Conservation (phyloP, 1,140 invertebrate species). For the Drosophila melanogaster region DNA sequence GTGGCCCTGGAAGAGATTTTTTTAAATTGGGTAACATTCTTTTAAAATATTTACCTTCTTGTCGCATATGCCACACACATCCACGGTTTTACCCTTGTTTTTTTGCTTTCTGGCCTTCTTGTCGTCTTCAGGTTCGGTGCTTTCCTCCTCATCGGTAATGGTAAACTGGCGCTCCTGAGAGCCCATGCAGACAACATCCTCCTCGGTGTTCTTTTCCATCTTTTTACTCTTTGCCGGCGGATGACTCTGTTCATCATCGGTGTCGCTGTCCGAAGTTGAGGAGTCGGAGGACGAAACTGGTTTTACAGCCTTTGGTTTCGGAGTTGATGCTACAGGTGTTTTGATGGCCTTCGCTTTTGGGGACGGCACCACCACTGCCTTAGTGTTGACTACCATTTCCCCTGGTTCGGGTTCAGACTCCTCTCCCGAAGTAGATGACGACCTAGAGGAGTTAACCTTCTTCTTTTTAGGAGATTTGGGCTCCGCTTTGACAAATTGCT, state of each 20-base stretch:
- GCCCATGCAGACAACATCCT: conserved; percentile 74
- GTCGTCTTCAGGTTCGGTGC: conserved; percentile 16
- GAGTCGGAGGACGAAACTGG: conserved; percentile 40
- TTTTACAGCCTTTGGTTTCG: conserved; percentile 11
- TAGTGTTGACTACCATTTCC: conserved; percentile 36
- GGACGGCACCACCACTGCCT: not conserved
- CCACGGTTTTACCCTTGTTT: conserved; percentile 23
- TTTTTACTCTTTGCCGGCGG: conserved; percentile 38
- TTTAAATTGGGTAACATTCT: too few relatives aligned
- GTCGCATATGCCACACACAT: conserved; percentile 56
- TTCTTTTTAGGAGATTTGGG: conserved; percentile 9
- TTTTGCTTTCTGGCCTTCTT: conserved; percentile 32
- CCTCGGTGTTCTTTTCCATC: conserved; percentile 45
- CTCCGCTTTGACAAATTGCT: conserved; percentile 8
- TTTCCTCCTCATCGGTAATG: conserved; percentile 60
- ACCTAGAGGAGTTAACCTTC: conserved; percentile 54
- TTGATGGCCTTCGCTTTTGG: conserved; percentile 11
- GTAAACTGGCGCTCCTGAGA: conserved; percentile 51
- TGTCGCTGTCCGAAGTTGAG: conserved; percentile 39
- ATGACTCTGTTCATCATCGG: conserved; percentile 13
- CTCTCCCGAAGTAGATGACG: conserved; percentile 59
- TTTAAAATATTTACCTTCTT: conserved; percentile 47
- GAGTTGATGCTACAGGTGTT: not conserved
- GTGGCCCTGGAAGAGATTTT: conserved; percentile 51
- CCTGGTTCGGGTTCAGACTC: conserved; percentile 47